Evolutionary conservation across 2,888 invertebrate genomes (phyloP).

Genomic region (Dendrolimus pini): DNA sequence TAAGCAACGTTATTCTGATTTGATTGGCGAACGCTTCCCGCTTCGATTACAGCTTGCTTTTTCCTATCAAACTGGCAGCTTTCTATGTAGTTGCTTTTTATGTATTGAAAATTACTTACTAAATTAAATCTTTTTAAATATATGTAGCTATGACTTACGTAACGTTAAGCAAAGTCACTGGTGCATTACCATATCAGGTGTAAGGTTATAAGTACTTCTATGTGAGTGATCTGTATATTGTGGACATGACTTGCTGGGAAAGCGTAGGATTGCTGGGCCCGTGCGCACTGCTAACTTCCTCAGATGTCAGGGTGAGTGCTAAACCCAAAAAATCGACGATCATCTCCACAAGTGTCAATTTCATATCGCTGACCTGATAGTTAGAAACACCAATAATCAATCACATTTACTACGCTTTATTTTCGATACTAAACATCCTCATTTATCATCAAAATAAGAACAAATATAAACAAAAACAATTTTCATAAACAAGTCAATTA

Average conservation of each 20-base stretch:
- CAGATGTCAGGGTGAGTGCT: slow-evolving; percentile 68
- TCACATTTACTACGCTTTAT: neutral
- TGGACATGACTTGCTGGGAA: slow-evolving; percentile 74
- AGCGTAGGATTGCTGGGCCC: slow-evolving; percentile 72
- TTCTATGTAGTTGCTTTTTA: slow-evolving; percentile 57
- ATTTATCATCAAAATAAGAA: too few relatives aligned
- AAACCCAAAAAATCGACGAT: slow-evolving; percentile 12
- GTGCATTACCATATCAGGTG: slow-evolving; percentile 51
- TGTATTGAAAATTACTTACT: slow-evolving; percentile 29
- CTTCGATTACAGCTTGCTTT: slow-evolving; percentile 68
- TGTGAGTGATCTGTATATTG: slow-evolving; percentile 33
- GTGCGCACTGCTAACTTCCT: slow-evolving; percentile 68
- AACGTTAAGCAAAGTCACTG: slow-evolving; percentile 48
- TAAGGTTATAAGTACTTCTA: slow-evolving; percentile 22
- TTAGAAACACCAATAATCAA: too few relatives aligned
- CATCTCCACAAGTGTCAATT: neutral
- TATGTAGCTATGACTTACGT: slow-evolving; percentile 48
- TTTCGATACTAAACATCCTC: neutral
- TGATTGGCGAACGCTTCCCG: slow-evolving; percentile 69
- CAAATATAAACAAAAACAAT: slow-evolving; percentile 5
- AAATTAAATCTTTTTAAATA: slow-evolving; percentile 19
- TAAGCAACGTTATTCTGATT: slow-evolving; percentile 65
- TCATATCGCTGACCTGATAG: too few relatives aligned
- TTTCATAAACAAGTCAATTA: slow-evolving; percentile 22
- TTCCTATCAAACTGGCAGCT: slow-evolving; percentile 48